Evolutionary conservation across 2,797 vertebrate genomes (phyloP).

Genomic region (Acipenser oxyrinchus): DNA sequence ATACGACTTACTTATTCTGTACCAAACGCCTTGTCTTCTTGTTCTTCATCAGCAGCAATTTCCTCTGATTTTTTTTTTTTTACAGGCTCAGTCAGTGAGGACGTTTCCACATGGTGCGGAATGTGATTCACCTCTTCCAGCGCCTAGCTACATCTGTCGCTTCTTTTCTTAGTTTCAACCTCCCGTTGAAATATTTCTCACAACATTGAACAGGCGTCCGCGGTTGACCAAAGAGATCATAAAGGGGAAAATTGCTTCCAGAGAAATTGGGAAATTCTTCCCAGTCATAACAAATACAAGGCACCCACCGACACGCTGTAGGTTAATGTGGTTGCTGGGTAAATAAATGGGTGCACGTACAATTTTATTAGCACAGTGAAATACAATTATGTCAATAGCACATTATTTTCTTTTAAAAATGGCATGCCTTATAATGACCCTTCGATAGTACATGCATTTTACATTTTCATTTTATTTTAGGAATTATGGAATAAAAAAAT

Average conservation of each 20-base stretch:
- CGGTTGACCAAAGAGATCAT: conserved; percentile 22
- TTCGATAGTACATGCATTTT: too few species aligned
- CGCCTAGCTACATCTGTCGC: conserved; percentile 18
- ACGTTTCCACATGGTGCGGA: conserved; percentile 17
- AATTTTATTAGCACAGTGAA: too few species aligned
- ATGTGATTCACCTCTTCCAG: conserved; percentile 10
- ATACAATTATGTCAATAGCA: too few species aligned
- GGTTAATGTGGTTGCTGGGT: not conserved
- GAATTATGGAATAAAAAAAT: too few species aligned
- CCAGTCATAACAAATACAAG: conserved; percentile 20
- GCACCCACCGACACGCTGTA: not conserved
- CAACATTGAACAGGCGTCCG: conserved; percentile 37
- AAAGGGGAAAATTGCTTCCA: conserved; percentile 4
- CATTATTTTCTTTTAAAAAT: too few species aligned
- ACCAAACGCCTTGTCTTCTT: conserved; percentile 15
- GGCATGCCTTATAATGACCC: too few species aligned
- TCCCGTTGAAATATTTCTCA: conserved; percentile 32
- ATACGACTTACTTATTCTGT: conserved; percentile 27
- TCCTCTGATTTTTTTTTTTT: conserved; percentile 5
- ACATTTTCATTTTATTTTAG: too few species aligned
- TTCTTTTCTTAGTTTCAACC: conserved; percentile 20
- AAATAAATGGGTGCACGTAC: conserved; percentile 1
- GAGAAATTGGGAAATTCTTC: conserved; percentile 10
- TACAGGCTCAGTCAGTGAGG: conserved; percentile 9
- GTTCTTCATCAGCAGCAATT: conserved; percentile 27